Evolutionary conservation across 2,113 vertebrate genomes (phyloP), one percentile per base, ranked within the genome.

Genomic region (Nothocercus julius): DNA sequence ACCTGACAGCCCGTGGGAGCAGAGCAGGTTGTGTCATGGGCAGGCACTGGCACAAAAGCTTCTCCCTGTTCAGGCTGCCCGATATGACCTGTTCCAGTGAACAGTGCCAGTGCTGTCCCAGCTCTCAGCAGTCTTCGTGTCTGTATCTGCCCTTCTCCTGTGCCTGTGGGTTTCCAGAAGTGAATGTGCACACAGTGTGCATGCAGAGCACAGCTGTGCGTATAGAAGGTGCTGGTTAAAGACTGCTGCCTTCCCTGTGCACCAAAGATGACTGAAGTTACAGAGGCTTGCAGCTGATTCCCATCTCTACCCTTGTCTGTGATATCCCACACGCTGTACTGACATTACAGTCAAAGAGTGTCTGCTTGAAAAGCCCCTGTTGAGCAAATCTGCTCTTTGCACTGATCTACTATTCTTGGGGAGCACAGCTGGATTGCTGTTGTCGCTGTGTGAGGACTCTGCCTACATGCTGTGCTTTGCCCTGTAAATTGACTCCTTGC

Each of bases 141-240:
- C 64, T 36, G 13, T 79, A 15, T 63, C 49, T 32, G 0, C 51
- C 27, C 59, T 82, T 13, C 2, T 38, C 54, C 19, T 45, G 22
- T 45, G 54, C 56, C 54, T 44, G 1, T 5, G 47, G 53, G 5
- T 38, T 53, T 82, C 34, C 69, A 87, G 56, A 58, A 75, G 45
- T 0, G 1, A 73, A 14, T 1, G 8, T 27, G 13, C 1, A 8
- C 30, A 11, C 82, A 5, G 2, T 16, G 30, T 27, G 22, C 2
- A 1, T 14, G 38, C 2, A 3, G 79, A 21, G 63, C 7, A 38
- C 87, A 68, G 70, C 79, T 74, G 49, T 11, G 77, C 13, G 16
- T 24, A 0, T 7, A 47, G 72, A 13, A 3, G 2, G 19, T 3
- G 0, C 42, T 4, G 12, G 2, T 18, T 63, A 40, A 67, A 88